phyloP scores from a whole-genome alignment of 2,797 vertebrate genomes.

The Apogon talboti region DNA sequence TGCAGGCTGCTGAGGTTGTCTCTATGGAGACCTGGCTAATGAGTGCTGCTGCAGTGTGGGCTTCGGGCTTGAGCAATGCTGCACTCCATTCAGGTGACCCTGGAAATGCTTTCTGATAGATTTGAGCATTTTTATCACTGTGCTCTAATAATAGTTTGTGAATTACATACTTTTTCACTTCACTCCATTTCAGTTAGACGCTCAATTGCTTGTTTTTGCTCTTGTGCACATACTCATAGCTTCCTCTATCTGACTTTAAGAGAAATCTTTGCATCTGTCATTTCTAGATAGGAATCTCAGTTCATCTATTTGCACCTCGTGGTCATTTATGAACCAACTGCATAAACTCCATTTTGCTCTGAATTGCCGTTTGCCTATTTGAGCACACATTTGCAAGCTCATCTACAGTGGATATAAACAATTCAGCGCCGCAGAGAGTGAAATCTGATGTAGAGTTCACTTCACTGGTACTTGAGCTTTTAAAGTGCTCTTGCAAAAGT shows the following conservation, averaged over 20 bases:
- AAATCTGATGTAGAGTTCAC: slow-evolving; percentile 75
- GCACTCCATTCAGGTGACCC: slow-evolving; percentile 78
- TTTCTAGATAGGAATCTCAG: slow-evolving; percentile 4
- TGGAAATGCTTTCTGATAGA: slow-evolving; percentile 60
- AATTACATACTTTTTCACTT: neutral
- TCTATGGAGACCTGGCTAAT: slow-evolving; percentile 86
- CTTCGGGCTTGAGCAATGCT: slow-evolving; percentile 64
- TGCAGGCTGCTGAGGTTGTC: slow-evolving; percentile 80
- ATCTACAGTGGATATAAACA: slow-evolving; percentile 63
- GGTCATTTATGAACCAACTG: slow-evolving; percentile 41
- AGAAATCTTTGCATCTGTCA: neutral
- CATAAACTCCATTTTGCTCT: slow-evolving; percentile 45
- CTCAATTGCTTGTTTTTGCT: neutral
- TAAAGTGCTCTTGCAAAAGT: slow-evolving; percentile 75
- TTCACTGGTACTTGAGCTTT: slow-evolving; percentile 73
- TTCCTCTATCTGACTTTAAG: neutral
- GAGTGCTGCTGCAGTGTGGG: slow-evolving; percentile 78
- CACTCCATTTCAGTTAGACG: slow-evolving; percentile 9
- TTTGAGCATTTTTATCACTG: slow-evolving; percentile 8
- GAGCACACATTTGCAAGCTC: slow-evolving; percentile 62
- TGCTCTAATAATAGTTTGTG: slow-evolving; percentile 3
- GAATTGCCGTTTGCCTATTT: slow-evolving; percentile 56
- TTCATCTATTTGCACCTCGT: slow-evolving; percentile 3
- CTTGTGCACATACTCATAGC: neutral
- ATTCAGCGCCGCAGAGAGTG: slow-evolving; percentile 65